A percentile compares a stretch with the other conserved stretches of the same genome.
These are phyloP conservation scores for Hirtodrosophila confusa DNA, from an alignment of 2,888 invertebrate genomes.

Conservation along the genomic window DNA sequence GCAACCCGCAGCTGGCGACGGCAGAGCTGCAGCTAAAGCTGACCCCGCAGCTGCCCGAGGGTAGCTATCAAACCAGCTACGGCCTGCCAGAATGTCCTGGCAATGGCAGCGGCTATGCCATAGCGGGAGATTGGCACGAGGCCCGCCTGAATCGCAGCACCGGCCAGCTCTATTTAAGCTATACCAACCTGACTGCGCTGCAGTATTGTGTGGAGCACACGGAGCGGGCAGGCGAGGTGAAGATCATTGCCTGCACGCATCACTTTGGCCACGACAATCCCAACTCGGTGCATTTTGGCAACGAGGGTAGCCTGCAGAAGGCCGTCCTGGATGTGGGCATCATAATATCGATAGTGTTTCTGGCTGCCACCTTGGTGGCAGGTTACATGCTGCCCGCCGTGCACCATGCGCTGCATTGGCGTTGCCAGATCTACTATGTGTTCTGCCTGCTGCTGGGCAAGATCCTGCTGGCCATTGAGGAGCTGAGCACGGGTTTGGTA, in stretches of 20 bases:
- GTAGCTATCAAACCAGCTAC: slow-evolving; percentile 71
- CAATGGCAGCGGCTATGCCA: slow-evolving; percentile 62
- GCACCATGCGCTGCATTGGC: slow-evolving; percentile 94
- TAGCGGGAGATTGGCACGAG: slow-evolving; percentile 78
- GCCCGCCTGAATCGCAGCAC: slow-evolving; percentile 51
- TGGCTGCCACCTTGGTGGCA: slow-evolving; percentile 91
- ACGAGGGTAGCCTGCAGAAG: slow-evolving; percentile 85
- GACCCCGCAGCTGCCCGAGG: slow-evolving; percentile 51
- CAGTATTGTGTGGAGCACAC: slow-evolving; percentile 80
- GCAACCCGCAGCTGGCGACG: slow-evolving; percentile 82
- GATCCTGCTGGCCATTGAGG: slow-evolving; percentile 90
- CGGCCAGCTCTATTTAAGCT: slow-evolving; percentile 58
- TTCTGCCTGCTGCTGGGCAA: slow-evolving; percentile 92
- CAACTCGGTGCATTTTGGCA: slow-evolving; percentile 5
- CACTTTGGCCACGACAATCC: slow-evolving; percentile 83
- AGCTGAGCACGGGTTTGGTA: slow-evolving; percentile 87
- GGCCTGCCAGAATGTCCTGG: slow-evolving; percentile 75
- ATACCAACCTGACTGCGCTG: slow-evolving; percentile 57
- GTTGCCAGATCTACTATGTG: slow-evolving; percentile 94
- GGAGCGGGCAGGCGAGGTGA: slow-evolving; percentile 76
- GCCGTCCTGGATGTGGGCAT: slow-evolving; percentile 91
- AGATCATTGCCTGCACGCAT: slow-evolving; percentile 88
- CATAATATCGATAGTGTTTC: slow-evolving; percentile 91
- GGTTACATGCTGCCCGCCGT: slow-evolving; percentile 92
- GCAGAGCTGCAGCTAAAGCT: slow-evolving; percentile 59